Conservation (phyloP, 2,888 invertebrate genomes). For the Tetrapedia diversipes region DNA sequence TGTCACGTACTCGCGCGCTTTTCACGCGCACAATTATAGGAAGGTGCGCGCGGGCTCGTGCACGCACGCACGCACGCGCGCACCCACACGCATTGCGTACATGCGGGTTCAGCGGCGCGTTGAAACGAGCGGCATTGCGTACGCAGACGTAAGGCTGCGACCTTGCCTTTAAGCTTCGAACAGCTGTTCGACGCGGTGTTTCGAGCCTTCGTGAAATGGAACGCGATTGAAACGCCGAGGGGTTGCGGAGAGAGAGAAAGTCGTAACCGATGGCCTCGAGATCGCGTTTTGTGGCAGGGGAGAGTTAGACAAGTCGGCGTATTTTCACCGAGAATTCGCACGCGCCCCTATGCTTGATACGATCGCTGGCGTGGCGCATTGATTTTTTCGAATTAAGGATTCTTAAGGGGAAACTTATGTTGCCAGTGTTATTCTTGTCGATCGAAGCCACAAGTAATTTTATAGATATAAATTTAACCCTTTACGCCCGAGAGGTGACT, state of each 20-base stretch:
- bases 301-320: background rate
- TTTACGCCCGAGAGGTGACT: too few species aligned
- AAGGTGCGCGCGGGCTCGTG: slow-evolving; percentile 1
- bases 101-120: slow-evolving; percentile 18
- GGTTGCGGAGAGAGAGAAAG: slow-evolving; percentile 12
- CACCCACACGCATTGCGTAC: slow-evolving; percentile 26
- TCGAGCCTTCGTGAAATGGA: slow-evolving; percentile 63
- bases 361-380: background rate
- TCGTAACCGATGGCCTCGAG: slow-evolving; percentile 28
- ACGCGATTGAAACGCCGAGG: slow-evolving; percentile 37
- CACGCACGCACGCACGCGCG: slow-evolving; percentile 45
- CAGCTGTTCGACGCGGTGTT: slow-evolving; percentile 75
- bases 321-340: slow-evolving; percentile 1
- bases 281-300: background rate
- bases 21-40: slow-evolving; percentile 16
- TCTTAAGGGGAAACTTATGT: background rate
- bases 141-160: slow-evolving; percentile 72
- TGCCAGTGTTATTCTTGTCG: background rate
- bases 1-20: slow-evolving; percentile 31
- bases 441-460: background rate
- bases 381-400: slow-evolving; percentile 5
- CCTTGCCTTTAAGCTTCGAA: slow-evolving; percentile 78
- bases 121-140: slow-evolving; percentile 50
- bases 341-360: background rate
- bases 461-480: background rate